Conservation (phyloP, 2,888 invertebrate genomes). For the Agrochola circellaris region DNA sequence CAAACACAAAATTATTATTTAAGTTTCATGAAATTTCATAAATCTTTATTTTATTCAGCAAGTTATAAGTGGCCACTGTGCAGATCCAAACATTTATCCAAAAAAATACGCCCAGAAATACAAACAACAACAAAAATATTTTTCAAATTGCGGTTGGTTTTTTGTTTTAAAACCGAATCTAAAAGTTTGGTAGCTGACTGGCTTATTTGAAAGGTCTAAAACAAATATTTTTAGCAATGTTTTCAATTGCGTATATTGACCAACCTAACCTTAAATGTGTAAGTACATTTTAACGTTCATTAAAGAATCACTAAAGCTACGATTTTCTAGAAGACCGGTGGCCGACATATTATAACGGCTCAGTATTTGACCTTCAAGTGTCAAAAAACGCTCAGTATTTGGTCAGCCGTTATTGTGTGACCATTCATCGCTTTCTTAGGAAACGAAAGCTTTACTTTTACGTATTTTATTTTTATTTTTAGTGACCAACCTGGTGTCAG, state of each 20-base stretch:
- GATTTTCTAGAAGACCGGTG: background rate
- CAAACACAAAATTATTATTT: slow-evolving; percentile 2
- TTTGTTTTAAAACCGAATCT: background rate
- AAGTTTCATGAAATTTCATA: slow-evolving; percentile 16
- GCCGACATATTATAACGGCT: background rate
- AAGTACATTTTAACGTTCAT: background rate
- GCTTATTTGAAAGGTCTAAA: background rate
- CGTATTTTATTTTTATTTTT: no score
- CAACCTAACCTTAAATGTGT: background rate
- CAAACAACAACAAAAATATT: slow-evolving; percentile 1
- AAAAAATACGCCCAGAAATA: slow-evolving; percentile 3
- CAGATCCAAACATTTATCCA: background rate
- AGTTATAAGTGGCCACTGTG: slow-evolving; percentile 3
- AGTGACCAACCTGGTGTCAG: no score
- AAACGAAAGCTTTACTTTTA: background rate
- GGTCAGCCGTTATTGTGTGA: background rate
- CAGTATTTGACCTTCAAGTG: background rate
- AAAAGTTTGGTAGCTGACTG: slow-evolving; percentile 20
- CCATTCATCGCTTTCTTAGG: background rate
- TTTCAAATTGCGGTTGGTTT: background rate
- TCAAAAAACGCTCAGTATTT: background rate
- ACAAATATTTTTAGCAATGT: background rate
- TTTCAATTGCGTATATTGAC: background rate
- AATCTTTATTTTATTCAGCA: slow-evolving; percentile 10
- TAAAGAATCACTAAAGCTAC: background rate